Evolutionary conservation across 2,797 vertebrate species (phyloP).

Genomic region (Vipera latastei): DNA sequence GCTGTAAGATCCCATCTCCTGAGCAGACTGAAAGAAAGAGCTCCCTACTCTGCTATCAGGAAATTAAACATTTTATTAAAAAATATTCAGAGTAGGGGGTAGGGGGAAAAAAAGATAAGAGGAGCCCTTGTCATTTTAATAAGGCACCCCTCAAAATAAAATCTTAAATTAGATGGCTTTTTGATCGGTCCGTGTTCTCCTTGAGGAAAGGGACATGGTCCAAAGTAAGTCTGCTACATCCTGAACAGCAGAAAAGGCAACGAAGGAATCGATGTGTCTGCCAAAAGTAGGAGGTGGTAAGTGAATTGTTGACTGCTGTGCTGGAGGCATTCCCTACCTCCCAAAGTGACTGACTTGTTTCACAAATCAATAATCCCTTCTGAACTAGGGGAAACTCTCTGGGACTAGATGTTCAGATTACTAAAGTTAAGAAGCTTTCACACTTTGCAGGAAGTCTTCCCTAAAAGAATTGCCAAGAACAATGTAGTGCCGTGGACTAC

Average conservation of each 20-base stretch:
- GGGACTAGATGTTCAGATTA: neutral
- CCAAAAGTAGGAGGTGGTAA: neutral
- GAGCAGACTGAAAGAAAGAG: slow-evolving; percentile 17
- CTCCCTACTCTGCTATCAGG: slow-evolving; percentile 4
- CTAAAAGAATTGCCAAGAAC: neutral
- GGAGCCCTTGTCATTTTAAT: neutral
- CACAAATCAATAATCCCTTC: neutral
- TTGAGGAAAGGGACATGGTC: neutral
- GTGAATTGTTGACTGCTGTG: neutral
- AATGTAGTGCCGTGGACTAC: slow-evolving; percentile 12
- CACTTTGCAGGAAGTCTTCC: slow-evolving; percentile 20
- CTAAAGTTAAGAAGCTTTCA: slow-evolving; percentile 7
- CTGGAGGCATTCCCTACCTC: neutral
- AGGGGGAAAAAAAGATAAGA: neutral
- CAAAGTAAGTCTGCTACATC: neutral
- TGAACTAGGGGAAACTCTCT: neutral
- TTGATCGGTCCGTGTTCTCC: neutral
- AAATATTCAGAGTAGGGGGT: neutral
- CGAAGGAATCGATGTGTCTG: neutral
- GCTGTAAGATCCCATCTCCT: slow-evolving; percentile 4
- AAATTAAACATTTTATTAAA: slow-evolving; percentile 8
- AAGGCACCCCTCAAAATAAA: neutral
- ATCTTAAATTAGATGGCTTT: neutral
- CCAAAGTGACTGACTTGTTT: neutral
- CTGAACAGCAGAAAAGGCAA: slow-evolving; percentile 2